Percentiles rank a stretch among this genome's conserved stretches.
Conservation (phyloP, 1,140 invertebrate genomes). For the Atopsyche davidsoni region DNA sequence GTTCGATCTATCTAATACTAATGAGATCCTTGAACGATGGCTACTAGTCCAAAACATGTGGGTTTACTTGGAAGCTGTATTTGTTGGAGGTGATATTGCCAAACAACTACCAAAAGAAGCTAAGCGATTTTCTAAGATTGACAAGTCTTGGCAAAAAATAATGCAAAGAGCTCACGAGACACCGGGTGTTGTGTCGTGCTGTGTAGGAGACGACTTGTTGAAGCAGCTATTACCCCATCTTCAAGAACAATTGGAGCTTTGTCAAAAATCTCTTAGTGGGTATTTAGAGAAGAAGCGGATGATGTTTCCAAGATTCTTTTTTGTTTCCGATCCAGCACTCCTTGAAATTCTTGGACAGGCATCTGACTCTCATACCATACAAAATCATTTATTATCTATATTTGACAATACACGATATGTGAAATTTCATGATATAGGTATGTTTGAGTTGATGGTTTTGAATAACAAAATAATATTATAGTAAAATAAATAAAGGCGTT, state of each 20-base stretch:
- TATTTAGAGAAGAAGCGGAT: slow-evolving; percentile 94
- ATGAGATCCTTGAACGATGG: slow-evolving; percentile 95
- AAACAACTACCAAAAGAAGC: slow-evolving; percentile 95
- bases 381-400: slow-evolving; percentile 90
- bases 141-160: slow-evolving; percentile 97
- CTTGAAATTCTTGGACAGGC: slow-evolving; percentile 95
- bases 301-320: slow-evolving; percentile 97
- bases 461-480: too few relatives aligned
- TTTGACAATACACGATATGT: slow-evolving; percentile 94
- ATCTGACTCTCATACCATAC: slow-evolving; percentile 95
- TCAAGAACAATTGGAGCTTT: slow-evolving; percentile 94
- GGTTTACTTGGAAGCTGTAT: slow-evolving; percentile 97
- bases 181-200: slow-evolving; percentile 90
- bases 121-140: slow-evolving; percentile 92
- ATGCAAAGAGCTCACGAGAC: slow-evolving; percentile 94
- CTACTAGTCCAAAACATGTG: slow-evolving; percentile 96
- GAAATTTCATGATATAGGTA: slow-evolving; percentile 86
- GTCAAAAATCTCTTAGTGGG: slow-evolving; percentile 94
- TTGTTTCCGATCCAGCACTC: slow-evolving; percentile 93
- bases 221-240: slow-evolving; percentile 89
- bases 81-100: slow-evolving; percentile 96
- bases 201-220: slow-evolving; percentile 90
- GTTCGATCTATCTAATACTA: slow-evolving; percentile 88
- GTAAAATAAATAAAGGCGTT: too few relatives aligned
- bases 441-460: slow-evolving; percentile 10